phyloP scores from a whole-genome alignment of 2,888 invertebrate genomes.

The Dioctria rufipes region DNA sequence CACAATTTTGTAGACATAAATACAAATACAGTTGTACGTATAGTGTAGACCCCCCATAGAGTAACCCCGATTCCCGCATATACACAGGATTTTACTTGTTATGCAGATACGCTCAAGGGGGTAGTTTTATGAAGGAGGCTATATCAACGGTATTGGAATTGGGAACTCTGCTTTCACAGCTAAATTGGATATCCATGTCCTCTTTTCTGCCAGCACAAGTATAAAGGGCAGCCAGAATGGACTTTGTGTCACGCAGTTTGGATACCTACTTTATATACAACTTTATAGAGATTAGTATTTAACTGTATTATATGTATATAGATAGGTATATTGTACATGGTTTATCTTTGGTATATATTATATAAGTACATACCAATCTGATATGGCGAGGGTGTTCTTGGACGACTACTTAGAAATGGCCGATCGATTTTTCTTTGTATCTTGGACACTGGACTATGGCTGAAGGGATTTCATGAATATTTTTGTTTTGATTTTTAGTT shows the following conservation, averaged over 20 bases:
- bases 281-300: not conserved
- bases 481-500: not conserved
- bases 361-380: constrained; percentile 29
- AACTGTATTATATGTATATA: constrained; percentile 9
- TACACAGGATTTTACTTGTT: constrained; percentile 51
- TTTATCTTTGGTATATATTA: not conserved
- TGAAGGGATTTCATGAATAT: not conserved
- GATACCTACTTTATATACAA: not conserved
- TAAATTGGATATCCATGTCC: constrained; percentile 54
- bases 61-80: constrained; percentile 16
- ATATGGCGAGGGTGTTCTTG: constrained; percentile 36
- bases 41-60: not conserved
- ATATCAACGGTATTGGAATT: constrained; percentile 19
- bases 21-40: constrained; percentile 50
- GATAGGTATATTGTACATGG: constrained; percentile 1
- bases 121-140: constrained; percentile 45
- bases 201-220: constrained; percentile 30
- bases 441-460: constrained; percentile 42
- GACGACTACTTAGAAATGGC: constrained; percentile 45
- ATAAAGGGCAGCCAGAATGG: constrained; percentile 45
- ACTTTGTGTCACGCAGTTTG: constrained; percentile 50
- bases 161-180: constrained; percentile 14
- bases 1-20: constrained; percentile 51
- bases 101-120: constrained; percentile 54
- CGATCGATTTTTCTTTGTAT: constrained; percentile 41